A percentile compares a stretch with the other conserved stretches of the same genome.
phyloP scores from a whole-genome alignment of 2,113 vertebrate species.

The Cyphomyrus plagiostoma region DNA sequence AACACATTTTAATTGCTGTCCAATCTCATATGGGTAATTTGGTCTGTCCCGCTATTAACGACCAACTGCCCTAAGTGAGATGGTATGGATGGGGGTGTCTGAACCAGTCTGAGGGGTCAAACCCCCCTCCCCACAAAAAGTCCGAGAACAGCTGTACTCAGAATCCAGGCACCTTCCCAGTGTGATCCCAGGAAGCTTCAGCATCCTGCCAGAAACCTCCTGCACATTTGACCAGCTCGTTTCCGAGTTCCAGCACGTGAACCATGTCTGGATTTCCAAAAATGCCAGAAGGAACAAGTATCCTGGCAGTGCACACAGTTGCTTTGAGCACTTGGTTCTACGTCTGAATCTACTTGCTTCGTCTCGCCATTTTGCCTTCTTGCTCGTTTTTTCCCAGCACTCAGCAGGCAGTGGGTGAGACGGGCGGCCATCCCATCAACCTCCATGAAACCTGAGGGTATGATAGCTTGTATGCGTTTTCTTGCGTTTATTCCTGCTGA shows the following conservation, averaged over 20 bases:
- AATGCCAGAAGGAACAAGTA: neutral
- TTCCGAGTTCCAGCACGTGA: neutral
- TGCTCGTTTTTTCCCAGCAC: neutral
- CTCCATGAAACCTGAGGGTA: neutral
- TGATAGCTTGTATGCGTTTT: neutral
- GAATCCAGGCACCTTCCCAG: conserved; percentile 1
- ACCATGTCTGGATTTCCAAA: neutral
- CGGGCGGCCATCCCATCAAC: neutral
- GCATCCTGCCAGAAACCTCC: neutral
- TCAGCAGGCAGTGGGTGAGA: neutral
- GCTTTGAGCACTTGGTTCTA: neutral
- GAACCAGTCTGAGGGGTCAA: neutral
- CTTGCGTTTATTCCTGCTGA: neutral
- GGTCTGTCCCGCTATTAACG: neutral
- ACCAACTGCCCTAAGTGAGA: neutral
- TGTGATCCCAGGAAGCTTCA: neutral
- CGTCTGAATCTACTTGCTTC: neutral
- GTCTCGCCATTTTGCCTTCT: neutral
- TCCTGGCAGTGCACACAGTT: neutral
- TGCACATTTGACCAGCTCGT: neutral
- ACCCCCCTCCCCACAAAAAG: neutral
- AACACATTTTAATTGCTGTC: neutral
- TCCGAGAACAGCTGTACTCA: neutral
- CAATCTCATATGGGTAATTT: neutral
- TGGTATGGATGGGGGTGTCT: neutral